Evolutionary conservation across 2,888 invertebrate species (phyloP).

Genomic region (Gortyna flavago): DNA sequence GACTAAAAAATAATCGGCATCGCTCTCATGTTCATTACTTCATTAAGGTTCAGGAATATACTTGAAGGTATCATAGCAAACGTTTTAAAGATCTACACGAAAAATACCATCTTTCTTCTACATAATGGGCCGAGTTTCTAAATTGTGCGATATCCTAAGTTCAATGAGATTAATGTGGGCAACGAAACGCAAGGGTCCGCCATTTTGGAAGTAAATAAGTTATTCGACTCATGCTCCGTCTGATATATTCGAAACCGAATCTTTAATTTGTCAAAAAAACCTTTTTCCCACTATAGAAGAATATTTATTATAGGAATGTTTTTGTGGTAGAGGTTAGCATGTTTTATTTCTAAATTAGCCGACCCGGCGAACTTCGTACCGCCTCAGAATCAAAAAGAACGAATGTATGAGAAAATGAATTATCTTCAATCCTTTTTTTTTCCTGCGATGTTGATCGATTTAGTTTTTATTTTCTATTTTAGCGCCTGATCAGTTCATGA

Average conservation of each 20-base stretch:
- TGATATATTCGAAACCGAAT: constrained; percentile 48
- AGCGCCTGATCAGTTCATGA: constrained; percentile 26
- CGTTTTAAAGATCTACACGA: background rate
- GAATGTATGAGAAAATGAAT: background rate
- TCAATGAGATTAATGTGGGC: constrained; percentile 36
- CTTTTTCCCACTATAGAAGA: background rate
- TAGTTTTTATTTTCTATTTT: background rate
- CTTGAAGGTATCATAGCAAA: background rate
- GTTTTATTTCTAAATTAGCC: background rate
- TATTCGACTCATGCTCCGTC: constrained; percentile 35
- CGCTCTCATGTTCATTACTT: background rate
- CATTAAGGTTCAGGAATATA: background rate
- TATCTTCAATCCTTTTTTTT: background rate
- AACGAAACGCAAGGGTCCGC: constrained; percentile 27
- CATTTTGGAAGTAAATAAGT: constrained; percentile 45
- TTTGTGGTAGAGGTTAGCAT: background rate
- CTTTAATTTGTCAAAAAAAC: constrained; percentile 40
- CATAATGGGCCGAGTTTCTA: constrained; percentile 34
- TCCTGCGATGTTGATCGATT: background rate
- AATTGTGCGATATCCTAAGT: constrained; percentile 30
- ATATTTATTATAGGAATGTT: background rate
- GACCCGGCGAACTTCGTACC: background rate
- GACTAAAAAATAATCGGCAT: background rate
- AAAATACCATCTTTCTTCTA: constrained; percentile 5
- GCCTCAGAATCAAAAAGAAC: background rate